A percentile compares a stretch with the other conserved stretches of the same genome.
phyloP scores from a whole-genome alignment of 2,888 invertebrate genomes.

The Acrobasis suavella region DNA sequence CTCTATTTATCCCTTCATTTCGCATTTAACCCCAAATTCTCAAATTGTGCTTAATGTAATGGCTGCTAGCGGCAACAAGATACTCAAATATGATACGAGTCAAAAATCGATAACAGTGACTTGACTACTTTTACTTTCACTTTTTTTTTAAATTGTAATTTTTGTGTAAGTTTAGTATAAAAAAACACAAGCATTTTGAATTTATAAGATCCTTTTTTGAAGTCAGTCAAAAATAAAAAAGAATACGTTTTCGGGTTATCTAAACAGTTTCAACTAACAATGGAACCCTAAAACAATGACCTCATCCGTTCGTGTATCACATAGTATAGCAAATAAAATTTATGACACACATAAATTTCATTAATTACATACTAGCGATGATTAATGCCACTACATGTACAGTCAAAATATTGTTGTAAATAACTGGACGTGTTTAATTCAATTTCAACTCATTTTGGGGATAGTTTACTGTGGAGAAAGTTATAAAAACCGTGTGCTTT shows the following conservation, averaged over 20 bases:
- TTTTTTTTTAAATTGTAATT: too few relatives aligned
- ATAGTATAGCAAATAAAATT: conserved; percentile 63
- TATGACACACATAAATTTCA: conserved; percentile 73
- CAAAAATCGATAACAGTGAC: too few relatives aligned
- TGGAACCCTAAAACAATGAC: conserved; percentile 49
- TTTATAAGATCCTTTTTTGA: too few relatives aligned
- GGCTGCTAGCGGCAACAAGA: too few relatives aligned
- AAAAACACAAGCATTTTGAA: too few relatives aligned
- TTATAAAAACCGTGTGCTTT: too few relatives aligned
- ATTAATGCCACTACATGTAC: conserved; percentile 65
- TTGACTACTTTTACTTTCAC: too few relatives aligned
- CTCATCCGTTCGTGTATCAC: conserved; percentile 54
- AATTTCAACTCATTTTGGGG: conserved; percentile 14
- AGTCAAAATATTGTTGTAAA: conserved; percentile 64
- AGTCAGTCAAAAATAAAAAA: neutral
- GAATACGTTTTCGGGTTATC: neutral
- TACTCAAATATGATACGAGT: too few relatives aligned
- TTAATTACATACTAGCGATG: conserved; percentile 70
- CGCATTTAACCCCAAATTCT: too few relatives aligned
- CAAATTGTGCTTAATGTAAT: too few relatives aligned
- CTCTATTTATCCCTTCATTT: too few relatives aligned
- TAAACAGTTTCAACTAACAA: neutral
- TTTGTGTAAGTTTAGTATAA: too few relatives aligned
- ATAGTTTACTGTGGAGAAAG: neutral
- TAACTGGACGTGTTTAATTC: conserved; percentile 38